Percentiles rank a stretch among this genome's conserved stretches.
phyloP scores from a whole-genome alignment of 2,888 invertebrate species.

The Eristalis tenax region DNA sequence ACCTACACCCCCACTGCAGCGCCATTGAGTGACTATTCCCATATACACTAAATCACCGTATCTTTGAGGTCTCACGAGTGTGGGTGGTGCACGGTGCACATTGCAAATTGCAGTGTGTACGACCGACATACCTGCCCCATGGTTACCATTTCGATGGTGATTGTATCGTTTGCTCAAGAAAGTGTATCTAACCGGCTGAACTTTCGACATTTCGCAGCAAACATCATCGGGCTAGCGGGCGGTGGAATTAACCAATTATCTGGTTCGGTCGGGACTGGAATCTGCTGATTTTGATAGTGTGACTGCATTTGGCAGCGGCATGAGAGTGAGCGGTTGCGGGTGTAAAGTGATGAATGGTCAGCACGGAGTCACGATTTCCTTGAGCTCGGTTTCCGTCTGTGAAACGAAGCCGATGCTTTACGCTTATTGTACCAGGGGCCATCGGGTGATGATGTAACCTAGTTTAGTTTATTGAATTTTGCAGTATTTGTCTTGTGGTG shows the following conservation, averaged over 20 bases:
- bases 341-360: neutral
- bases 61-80: neutral
- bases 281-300: slow-evolving; percentile 29
- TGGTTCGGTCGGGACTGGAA: slow-evolving; percentile 19
- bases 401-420: slow-evolving; percentile 24
- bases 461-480: slow-evolving; percentile 10
- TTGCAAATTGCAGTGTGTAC: neutral
- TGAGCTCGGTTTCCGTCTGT: slow-evolving; percentile 28
- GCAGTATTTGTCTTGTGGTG: neutral
- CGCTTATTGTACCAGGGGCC: slow-evolving; percentile 13
- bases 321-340: neutral
- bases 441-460: slow-evolving; percentile 49
- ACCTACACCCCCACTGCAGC: neutral
- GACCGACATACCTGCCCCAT: neutral
- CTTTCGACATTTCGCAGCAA: slow-evolving; percentile 57
- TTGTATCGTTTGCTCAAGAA: slow-evolving; percentile 40
- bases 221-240: slow-evolving; percentile 20
- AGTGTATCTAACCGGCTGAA: slow-evolving; percentile 55
- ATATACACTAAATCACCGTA: neutral
- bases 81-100: neutral
- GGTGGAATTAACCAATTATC: slow-evolving; percentile 50
- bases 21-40: neutral
- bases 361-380: slow-evolving; percentile 46
- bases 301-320: neutral
- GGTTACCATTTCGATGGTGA: slow-evolving; percentile 1